phyloP scores from a whole-genome alignment of 2,113 vertebrate genomes.

The Indicator maculatus region DNA sequence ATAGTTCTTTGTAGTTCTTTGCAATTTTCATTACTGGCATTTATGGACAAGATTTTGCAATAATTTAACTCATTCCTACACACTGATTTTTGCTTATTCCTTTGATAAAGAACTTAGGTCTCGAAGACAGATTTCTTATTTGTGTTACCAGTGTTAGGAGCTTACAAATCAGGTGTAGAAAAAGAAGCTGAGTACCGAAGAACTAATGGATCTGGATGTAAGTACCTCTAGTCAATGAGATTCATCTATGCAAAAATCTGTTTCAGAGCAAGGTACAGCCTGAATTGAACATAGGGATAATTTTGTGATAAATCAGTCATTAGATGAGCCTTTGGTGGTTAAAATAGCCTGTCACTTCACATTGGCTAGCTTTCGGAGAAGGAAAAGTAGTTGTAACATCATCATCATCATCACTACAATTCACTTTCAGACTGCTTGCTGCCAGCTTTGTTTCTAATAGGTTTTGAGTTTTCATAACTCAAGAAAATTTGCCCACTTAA shows the following conservation, averaged over 20 bases:
- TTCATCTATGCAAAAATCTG: background rate
- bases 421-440: background rate
- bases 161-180: background rate
- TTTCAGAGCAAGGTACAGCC: background rate
- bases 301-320: background rate
- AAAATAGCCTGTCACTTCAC: background rate
- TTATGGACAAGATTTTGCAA: background rate
- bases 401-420: background rate
- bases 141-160: background rate
- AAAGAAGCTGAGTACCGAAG: background rate
- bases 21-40: background rate
- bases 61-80: background rate
- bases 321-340: background rate
- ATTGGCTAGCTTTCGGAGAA: background rate
- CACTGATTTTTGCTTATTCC: background rate
- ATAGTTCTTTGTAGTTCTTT: background rate
- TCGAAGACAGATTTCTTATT: background rate
- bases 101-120: background rate
- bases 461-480: conserved; percentile 29
- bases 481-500: background rate
- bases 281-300: background rate
- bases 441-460: background rate
- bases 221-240: background rate
- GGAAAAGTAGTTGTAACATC: background rate
- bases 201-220: background rate